phyloP scores from a whole-genome alignment of 2,797 vertebrate genomes.

The Coendou prehensilis region DNA sequence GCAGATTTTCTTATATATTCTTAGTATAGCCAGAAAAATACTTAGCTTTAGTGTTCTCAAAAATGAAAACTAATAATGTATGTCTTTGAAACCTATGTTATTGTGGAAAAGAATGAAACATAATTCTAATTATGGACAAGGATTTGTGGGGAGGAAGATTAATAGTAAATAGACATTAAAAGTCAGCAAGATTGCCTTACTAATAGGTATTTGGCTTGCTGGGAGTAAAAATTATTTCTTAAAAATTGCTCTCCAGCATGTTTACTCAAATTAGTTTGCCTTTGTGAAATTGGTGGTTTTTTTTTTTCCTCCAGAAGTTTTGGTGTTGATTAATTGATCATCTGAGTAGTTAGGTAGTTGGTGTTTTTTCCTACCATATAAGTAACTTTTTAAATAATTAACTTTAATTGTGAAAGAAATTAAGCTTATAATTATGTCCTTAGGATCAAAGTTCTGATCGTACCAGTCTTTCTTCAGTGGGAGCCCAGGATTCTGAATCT shows the following conservation, averaged over 20 bases:
- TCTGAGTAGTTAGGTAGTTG: constrained; percentile 26
- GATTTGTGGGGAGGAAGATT: constrained; percentile 26
- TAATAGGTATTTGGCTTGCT: neutral
- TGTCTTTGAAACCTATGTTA: constrained; percentile 52
- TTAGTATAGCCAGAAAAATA: constrained; percentile 33
- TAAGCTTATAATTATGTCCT: constrained; percentile 82
- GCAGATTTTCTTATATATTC: neutral
- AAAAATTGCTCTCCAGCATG: neutral
- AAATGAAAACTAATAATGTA: constrained; percentile 48
- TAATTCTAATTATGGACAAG: constrained; percentile 23
- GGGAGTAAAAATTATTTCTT: neutral
- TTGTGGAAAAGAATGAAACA: constrained; percentile 44
- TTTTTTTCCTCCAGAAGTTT: neutral
- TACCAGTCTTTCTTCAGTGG: constrained; percentile 96
- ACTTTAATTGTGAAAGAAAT: constrained; percentile 69
- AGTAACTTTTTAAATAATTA: constrained; percentile 72
- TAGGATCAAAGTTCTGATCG: constrained; percentile 97
- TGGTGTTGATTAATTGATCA: constrained; percentile 41
- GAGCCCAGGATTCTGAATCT: constrained; percentile 95
- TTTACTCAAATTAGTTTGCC: neutral
- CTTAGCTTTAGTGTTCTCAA: constrained; percentile 15
- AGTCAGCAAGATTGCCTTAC: neutral
- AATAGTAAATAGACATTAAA: constrained; percentile 36
- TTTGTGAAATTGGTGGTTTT: constrained; percentile 8
- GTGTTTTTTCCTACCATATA: constrained; percentile 59